Base-by-base conservation (phyloP, 2,888 invertebrate genomes). In the Tipula confusa region DNA sequence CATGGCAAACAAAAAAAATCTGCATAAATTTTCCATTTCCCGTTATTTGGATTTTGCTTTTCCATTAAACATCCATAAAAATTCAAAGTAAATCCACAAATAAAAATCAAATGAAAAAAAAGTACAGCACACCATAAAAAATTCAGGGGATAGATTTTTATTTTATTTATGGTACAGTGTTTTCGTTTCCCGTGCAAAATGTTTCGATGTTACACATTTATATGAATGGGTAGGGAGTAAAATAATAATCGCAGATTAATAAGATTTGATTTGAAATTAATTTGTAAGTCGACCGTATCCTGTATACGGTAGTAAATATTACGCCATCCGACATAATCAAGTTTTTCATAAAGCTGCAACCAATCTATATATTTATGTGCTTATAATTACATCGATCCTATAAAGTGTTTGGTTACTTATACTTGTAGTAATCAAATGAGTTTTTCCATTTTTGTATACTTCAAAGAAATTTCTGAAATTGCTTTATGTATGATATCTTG, bases 31-130 rank as follows among this genome's bases (percentile, higher is more conserved):
- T 64, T 24, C 64, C 64, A 64, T 64, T 64, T 64, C 64, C n/a
- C n/a, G n/a, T n/a, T n/a, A n/a, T n/a, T n/a, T n/a, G n/a, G 11
- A 24, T 64, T 64, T 64, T 64, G 33, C 5, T 64, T 64, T 64
- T 64, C 24, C 64, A 64, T 64, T 64, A 24, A 64, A 64, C 24
- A 64, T 64, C 64, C 64, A 64, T 64, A 64, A 64, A 64, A 64
- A 24, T 64, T 64, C 24, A 6, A 64, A 64, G 24, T 24, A 64
- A 64, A 64, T 64, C 64, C 64, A 64, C 64, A 64, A 64, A 64
- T 64, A 64, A 64, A 64, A 64, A 24, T 0, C 24, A 18, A 64
- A 24, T 24, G 64, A 64, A 24, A 64, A 64, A 64, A 33, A 33
- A 33, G 6, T 2, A 64, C 18, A 18, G 48, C 18, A 18, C 48